Evolutionary conservation across 2,888 invertebrate species (phyloP).

Genomic region (Vesta saturnalis): DNA sequence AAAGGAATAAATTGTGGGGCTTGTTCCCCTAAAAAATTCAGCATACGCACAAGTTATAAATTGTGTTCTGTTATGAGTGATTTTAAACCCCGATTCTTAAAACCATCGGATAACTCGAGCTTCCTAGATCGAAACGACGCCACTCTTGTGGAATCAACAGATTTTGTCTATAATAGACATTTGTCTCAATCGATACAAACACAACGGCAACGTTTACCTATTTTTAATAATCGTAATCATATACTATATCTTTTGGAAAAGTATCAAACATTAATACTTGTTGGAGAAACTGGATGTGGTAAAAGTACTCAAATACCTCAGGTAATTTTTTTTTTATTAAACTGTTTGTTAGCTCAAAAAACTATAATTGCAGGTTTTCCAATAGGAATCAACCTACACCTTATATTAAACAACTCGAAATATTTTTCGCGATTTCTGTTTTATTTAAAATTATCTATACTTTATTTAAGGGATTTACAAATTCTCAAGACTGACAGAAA

Average conservation of each 20-base stretch:
- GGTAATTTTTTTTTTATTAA: conserved; percentile 65
- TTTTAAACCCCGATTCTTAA: conserved; percentile 60
- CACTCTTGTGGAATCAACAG: conserved; percentile 53
- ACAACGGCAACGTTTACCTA: conserved; percentile 87
- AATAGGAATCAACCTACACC: conserved; percentile 17
- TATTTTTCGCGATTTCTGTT: background rate
- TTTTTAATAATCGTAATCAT: conserved; percentile 85
- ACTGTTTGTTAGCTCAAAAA: conserved; percentile 30
- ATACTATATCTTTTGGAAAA: conserved; percentile 91
- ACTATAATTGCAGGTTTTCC: conserved; percentile 25
- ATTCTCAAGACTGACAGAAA: conserved; percentile 26
- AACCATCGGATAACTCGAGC: conserved; percentile 58
- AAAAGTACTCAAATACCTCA: conserved; percentile 97
- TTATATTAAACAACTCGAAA: conserved; percentile 11
- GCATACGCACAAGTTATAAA: conserved; percentile 6
- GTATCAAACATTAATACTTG: conserved; percentile 86
- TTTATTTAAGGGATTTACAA: background rate
- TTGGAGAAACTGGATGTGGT: conserved; percentile 96
- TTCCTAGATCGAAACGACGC: conserved; percentile 59
- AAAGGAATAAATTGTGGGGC: background rate
- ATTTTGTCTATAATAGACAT: conserved; percentile 86
- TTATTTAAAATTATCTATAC: background rate
- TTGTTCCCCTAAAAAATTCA: background rate
- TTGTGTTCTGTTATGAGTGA: conserved; percentile 53
- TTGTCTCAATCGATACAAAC: conserved; percentile 83